phyloP scores from a whole-genome alignment of 2,113 vertebrate species.

The Illadopsis cleaveri region DNA sequence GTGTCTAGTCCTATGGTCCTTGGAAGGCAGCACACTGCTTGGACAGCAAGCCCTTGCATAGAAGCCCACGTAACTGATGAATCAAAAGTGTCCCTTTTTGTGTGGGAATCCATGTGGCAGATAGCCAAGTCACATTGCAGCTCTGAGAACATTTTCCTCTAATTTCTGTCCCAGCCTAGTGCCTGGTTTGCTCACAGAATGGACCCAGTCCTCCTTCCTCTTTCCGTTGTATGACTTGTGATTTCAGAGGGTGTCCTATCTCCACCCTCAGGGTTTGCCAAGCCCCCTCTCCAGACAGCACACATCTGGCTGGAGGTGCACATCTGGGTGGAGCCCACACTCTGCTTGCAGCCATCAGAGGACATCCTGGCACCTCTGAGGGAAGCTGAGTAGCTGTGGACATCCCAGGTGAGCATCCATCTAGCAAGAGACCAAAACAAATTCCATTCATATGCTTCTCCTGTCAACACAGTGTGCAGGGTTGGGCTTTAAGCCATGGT shows the following conservation, averaged over 20 bases:
- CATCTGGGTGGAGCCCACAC: background rate
- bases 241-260: background rate
- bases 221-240: rapidly evolving
- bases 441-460: background rate
- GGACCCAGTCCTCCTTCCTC: background rate
- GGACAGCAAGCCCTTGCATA: background rate
- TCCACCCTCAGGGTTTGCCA: background rate
- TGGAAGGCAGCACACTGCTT: background rate
- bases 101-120: background rate
- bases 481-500: background rate
- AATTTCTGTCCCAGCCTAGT: background rate
- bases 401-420: background rate
- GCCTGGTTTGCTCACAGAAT: background rate
- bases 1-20: background rate
- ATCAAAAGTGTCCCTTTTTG: background rate
- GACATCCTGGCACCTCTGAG: background rate
- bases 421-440: background rate
- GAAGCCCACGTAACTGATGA: background rate
- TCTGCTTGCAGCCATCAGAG: background rate
- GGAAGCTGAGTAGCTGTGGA: background rate
- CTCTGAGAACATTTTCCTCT: background rate
- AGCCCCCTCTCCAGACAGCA: background rate
- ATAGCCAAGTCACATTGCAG: background rate
- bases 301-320: background rate
- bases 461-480: background rate